Evolutionary conservation across 1,140 invertebrate genomes (phyloP).

Genomic region (Macrosteles quadrilineatus): DNA sequence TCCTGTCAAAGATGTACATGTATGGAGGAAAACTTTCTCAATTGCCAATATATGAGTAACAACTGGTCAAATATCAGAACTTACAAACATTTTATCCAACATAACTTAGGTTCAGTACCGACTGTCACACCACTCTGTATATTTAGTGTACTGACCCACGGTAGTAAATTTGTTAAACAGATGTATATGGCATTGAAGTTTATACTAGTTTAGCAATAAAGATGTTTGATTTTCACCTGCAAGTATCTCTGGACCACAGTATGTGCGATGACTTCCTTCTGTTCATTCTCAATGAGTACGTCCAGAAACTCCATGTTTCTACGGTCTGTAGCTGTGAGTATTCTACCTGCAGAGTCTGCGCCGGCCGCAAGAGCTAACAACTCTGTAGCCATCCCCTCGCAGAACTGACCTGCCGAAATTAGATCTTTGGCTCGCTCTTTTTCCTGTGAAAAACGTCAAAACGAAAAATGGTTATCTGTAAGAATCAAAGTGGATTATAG

Average conservation of each 20-base stretch:
- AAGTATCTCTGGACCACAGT: constrained; percentile 87
- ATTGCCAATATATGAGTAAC: no score
- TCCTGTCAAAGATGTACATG: constrained; percentile 70
- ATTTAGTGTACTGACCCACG: no score
- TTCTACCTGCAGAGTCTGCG: constrained; percentile 87
- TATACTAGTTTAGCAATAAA: background rate
- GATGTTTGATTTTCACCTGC: constrained; percentile 60
- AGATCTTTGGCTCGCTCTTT: constrained; percentile 97
- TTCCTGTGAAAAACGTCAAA: constrained; percentile 71
- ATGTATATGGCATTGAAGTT: no score
- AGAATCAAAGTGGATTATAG: no score
- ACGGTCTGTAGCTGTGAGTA: constrained; percentile 88
- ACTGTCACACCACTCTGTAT: no score
- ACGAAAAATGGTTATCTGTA: no score
- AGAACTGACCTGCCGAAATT: constrained; percentile 91
- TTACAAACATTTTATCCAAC: no score
- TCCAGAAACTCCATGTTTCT: constrained; percentile 94
- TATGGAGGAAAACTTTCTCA: no score
- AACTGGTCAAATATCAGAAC: no score
- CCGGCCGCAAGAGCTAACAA: constrained; percentile 90
- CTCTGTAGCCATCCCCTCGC: constrained; percentile 97
- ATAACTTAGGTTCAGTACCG: no score
- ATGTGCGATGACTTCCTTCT: constrained; percentile 94
- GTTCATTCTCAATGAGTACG: constrained; percentile 97
- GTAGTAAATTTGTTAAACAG: no score